Conservation (phyloP, 2,888 invertebrate species). For the Drosophila siamana region DNA sequence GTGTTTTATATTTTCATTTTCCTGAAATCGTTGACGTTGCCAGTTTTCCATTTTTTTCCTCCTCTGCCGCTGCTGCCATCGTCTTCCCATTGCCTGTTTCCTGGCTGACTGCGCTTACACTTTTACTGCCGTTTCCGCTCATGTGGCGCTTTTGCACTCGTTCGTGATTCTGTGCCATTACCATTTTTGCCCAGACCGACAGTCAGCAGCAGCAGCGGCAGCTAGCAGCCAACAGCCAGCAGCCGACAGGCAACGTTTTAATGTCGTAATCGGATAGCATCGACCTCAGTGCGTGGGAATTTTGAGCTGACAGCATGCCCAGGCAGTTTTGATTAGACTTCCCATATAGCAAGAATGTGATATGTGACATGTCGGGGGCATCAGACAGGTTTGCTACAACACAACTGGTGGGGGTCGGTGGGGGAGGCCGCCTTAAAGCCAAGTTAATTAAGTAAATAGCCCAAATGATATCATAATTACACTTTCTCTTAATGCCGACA, state of each 20-base stretch:
- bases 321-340: slow-evolving; percentile 25
- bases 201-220: too few species aligned
- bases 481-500: neutral
- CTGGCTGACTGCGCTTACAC: slow-evolving; percentile 34
- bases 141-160: slow-evolving; percentile 21
- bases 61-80: neutral
- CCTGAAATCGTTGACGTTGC: slow-evolving; percentile 50
- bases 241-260: slow-evolving; percentile 37
- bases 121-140: slow-evolving; percentile 18
- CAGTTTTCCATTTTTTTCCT: slow-evolving; percentile 27
- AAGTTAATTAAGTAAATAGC: neutral
- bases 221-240: neutral
- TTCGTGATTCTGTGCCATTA: slow-evolving; percentile 49
- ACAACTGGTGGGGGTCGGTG: too few species aligned
- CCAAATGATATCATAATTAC: neutral
- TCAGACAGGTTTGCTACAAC: neutral
- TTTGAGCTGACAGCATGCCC: slow-evolving; percentile 28
- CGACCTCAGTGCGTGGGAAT: slow-evolving; percentile 57
- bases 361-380: slow-evolving; percentile 17
- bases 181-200: slow-evolving; percentile 7
- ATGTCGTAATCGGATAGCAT: slow-evolving; percentile 70
- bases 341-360: slow-evolving; percentile 2
- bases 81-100: slow-evolving; percentile 25
- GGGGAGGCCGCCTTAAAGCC: neutral
- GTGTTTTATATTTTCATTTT: slow-evolving; percentile 31